Conservation (phyloP, 2,888 invertebrate genomes). For the Phyllotreta cruciferae region DNA sequence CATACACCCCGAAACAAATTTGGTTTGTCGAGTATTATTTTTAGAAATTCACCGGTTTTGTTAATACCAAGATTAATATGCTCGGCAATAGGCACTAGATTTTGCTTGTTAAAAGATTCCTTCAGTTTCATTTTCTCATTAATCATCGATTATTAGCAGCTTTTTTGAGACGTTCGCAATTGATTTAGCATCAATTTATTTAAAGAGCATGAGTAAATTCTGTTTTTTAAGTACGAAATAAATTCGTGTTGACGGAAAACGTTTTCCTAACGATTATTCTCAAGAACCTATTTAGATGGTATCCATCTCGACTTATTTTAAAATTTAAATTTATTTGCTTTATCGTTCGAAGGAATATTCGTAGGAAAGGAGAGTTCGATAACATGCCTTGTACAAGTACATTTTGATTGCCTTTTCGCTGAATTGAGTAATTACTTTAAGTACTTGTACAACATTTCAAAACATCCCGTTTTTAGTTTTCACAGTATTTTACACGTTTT, state of each 20-base stretch:
- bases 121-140: slow-evolving; percentile 38
- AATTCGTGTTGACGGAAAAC: background rate
- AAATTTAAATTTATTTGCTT: background rate
- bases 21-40: no score
- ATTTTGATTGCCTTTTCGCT: background rate
- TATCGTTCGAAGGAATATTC: slow-evolving; percentile 7
- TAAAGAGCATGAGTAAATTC: background rate
- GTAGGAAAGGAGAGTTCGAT: background rate
- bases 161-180: slow-evolving; percentile 46
- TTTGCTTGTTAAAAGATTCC: slow-evolving; percentile 35
- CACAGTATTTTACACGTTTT: no score
- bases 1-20: no score
- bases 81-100: slow-evolving; percentile 26
- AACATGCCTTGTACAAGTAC: no score
- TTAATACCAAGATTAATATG: background rate
- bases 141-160: slow-evolving; percentile 44
- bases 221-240: no score
- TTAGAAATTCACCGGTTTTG: no score
- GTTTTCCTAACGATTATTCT: slow-evolving; percentile 12
- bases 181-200: slow-evolving; percentile 42
- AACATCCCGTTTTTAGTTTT: no score
- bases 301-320: slow-evolving; percentile 16
- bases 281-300: slow-evolving; percentile 8
- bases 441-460: no score
- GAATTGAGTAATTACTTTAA: background rate